Evolutionary conservation across 2,797 vertebrate genomes (phyloP), one percentile per base, ranked within the genome.

Genomic region (Macroramphosus scolopax): DNA sequence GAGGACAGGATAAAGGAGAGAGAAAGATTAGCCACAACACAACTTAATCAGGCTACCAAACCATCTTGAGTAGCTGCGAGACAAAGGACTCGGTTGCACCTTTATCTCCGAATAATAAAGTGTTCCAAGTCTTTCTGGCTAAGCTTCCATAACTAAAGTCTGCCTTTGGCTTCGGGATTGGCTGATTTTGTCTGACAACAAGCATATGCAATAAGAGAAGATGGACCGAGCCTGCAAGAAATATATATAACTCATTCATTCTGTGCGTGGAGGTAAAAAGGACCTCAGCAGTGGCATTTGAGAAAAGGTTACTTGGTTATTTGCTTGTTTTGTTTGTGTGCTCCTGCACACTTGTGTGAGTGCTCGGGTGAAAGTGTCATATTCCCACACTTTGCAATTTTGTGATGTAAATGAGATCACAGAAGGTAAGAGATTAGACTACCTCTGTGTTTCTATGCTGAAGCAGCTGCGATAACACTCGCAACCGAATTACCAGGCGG

Each of bases 121-220:
- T 69, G 68, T 38, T 72, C 67, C 48, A 80, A 80, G 77, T 79
- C 68, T 68, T 51, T 70, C 49, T 41, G 33, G 61, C 68, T 84
- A 80, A 83, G 75, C 72, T 73, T 72, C 78, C 82, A 68, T 77
- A 72, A 80, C 76, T 75, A 80, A 84, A 74, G 55, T 67, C 57
- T 47, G 51, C 29, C 37, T 47, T 57, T 74, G 78, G 78, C 62
- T 63, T 47, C 50, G 56, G 60, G 51, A 52, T 54, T 55, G 5
- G 5, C 17, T 44, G 50, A 75, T 68, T 66, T 52, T 72, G 58
- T 71, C 69, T 68, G 64, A 69, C 69, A 79, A 78, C 63, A 69
- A 71, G n/a, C n/a, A n/a, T n/a, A n/a, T n/a, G n/a, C n/a, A 68
- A 62, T 61, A 42, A 40, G 51, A 38, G 14, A 36, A 17, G 6